These are phyloP conservation scores for Hycleus phaleratus DNA, from an alignment of 1,140 invertebrate genomes.

Conservation along the genomic window DNA sequence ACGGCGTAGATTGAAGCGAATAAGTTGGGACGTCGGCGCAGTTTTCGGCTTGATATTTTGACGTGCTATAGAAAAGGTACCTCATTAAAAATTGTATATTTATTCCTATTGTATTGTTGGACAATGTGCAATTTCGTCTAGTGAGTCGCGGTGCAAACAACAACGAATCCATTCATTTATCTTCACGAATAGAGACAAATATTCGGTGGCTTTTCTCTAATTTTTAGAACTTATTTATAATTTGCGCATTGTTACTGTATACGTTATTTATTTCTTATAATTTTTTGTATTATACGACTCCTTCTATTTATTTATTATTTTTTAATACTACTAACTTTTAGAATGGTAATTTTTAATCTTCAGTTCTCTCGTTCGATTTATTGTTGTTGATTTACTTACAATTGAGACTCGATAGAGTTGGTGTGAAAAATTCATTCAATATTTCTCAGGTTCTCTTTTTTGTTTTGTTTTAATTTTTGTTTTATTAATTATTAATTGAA, in stretches of 20 bases:
- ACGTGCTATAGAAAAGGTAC: slow-evolving; percentile 39
- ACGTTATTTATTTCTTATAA: slow-evolving; percentile 14
- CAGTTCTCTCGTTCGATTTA: too few species aligned
- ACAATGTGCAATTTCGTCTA: slow-evolving; percentile 36
- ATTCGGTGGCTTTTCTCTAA: slow-evolving; percentile 11
- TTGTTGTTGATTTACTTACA: not conserved
- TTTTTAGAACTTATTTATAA: slow-evolving; percentile 12
- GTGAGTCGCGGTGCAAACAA: slow-evolving; percentile 27
- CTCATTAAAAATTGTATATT: slow-evolving; percentile 23
- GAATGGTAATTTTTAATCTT: too few species aligned
- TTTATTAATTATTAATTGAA: not conserved
- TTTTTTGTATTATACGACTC: not conserved
- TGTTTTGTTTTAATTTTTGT: not conserved
- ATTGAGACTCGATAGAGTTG: not conserved
- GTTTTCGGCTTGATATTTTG: not conserved
- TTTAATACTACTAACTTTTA: not conserved
- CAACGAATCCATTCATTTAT: slow-evolving; percentile 17
- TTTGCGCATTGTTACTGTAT: slow-evolving; percentile 21
- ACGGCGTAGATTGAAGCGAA: not conserved
- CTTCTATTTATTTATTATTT: slow-evolving; percentile 4
- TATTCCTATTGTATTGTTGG: slow-evolving; percentile 30
- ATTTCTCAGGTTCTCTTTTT: slow-evolving; percentile 10
- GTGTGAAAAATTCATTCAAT: slow-evolving; percentile 7
- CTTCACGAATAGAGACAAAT: not conserved
- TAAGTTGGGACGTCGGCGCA: not conserved